Evolutionary conservation across 2,888 invertebrate genomes (phyloP), one percentile per base, ranked within the genome.

Genomic region (Agonopterix heracliana): DNA sequence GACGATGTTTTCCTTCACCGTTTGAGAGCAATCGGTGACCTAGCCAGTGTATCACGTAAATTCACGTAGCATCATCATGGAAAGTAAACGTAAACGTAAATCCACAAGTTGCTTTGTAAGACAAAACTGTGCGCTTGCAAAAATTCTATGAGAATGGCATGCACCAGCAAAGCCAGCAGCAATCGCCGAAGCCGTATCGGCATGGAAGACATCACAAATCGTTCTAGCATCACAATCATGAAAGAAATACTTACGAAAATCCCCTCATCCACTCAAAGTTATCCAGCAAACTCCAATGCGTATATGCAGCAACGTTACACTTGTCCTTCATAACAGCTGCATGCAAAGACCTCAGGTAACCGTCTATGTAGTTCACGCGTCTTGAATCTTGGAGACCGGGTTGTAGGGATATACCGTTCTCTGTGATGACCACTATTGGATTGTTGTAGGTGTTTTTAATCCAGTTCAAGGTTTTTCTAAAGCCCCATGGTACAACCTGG

Each of bases 191-290:
- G 14, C 14, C 2, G 14, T 14, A 14, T 14, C 14, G 14, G 2
- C 14, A 14, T 2, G 14, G 2, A 1, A 14, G 2, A 14, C 14
- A n/a, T n/a, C n/a, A n/a, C n/a, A n/a, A n/a, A n/a, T n/a, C n/a
- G n/a, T n/a, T n/a, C n/a, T n/a, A n/a, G n/a, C 14, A 7, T 5
- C 26, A 26, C 5, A 5, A 26, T 26, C 0, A 26, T 26, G 26
- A 26, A 5, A 26, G 7, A 26, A 7, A 13, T 45, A 81, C 86
- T 83, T 54, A 93, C 91, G 91, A 91, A 68, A 90, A 95, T 26
- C 95, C 96, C 42, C 90, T 85, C 51, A 88, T 86, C 95, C 95
- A 96, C 72, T 96, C 95, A 74, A 93, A 94, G 67, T 94, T 94
- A 65, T 96, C 96, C 77, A 96, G 89, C 11, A 96, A 76, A 55